These are phyloP conservation scores for Montipora capricornis DNA, from an alignment of 64 coral and sea anemone species.

Conservation along the genomic window DNA sequence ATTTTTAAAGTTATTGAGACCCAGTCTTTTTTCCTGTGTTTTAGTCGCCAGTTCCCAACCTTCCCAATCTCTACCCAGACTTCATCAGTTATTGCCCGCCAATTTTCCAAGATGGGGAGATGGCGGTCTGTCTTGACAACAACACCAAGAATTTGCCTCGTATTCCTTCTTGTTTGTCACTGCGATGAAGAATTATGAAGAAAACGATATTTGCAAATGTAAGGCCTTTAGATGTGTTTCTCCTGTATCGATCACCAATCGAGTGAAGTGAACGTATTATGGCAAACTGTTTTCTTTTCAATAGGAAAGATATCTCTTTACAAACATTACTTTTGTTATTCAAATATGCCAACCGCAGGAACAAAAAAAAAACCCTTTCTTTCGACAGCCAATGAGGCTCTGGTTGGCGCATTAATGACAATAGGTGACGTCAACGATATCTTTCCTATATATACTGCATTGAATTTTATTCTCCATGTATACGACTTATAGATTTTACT, in stretches of 20 bases:
- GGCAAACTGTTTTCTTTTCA: no score
- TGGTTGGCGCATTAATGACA: no score
- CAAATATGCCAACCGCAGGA: no score
- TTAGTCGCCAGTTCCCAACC: background rate
- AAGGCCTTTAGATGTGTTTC: background rate
- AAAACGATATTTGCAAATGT: constrained; percentile 64
- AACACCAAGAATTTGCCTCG: background rate
- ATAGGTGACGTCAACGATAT: no score
- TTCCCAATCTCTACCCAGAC: background rate
- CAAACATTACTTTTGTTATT: no score
- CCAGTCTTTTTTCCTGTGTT: background rate
- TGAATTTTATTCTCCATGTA: no score
- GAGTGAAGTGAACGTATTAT: background rate
- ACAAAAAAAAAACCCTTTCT: no score
- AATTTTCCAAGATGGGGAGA: constrained; percentile 21
- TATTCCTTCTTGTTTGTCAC: background rate
- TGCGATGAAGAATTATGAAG: constrained; percentile 32
- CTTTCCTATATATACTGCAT: no score
- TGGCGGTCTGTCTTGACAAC: background rate
- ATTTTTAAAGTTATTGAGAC: constrained; percentile 52
- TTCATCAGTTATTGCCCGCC: background rate
- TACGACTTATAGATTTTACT: no score
- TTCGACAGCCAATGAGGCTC: no score
- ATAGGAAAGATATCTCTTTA: no score
- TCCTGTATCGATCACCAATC: background rate